Evolutionary conservation across 2,113 vertebrate genomes (phyloP).

Genomic region (Scomber scombrus): DNA sequence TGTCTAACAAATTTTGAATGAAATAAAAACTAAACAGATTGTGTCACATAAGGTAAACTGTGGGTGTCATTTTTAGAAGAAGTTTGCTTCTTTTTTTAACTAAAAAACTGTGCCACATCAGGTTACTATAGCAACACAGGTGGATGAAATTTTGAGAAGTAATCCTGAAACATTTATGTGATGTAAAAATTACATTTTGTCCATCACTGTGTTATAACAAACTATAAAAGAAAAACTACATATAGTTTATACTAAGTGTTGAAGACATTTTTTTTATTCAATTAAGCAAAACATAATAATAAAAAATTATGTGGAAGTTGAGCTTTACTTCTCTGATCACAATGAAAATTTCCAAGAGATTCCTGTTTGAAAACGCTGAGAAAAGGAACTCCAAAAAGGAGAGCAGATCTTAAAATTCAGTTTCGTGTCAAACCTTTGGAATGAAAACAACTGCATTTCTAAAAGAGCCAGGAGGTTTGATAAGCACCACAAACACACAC

Average conservation of each 20-base stretch:
- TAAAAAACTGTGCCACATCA: slow-evolving; percentile 41
- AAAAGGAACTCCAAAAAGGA: slow-evolving; percentile 21
- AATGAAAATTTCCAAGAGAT: slow-evolving; percentile 1
- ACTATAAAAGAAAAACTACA: background rate
- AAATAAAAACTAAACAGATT: slow-evolving; percentile 55
- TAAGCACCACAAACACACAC: slow-evolving; percentile 30
- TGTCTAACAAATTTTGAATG: background rate
- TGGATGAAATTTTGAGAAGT: slow-evolving; percentile 27
- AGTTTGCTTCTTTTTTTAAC: slow-evolving; percentile 23
- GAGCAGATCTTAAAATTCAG: slow-evolving; percentile 35
- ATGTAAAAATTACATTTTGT: background rate
- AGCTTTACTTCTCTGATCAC: background rate
- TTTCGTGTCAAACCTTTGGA: slow-evolving; percentile 49
- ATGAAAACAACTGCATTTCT: slow-evolving; percentile 39
- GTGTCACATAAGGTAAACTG: slow-evolving; percentile 43
- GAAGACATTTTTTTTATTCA: background rate
- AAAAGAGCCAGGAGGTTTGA: slow-evolving; percentile 38
- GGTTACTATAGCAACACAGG: slow-evolving; percentile 58
- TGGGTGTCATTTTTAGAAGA: slow-evolving; percentile 33
- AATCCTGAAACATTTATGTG: slow-evolving; percentile 11
- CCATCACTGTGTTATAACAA: background rate
- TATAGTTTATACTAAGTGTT: background rate
- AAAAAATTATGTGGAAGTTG: background rate
- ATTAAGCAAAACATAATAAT: background rate
- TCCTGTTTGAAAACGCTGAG: background rate